Percentiles rank a stretch among this genome's conserved stretches.
Evolutionary conservation across 2,797 vertebrate species (phyloP).

Genomic region (Takifugu rubripes): DNA sequence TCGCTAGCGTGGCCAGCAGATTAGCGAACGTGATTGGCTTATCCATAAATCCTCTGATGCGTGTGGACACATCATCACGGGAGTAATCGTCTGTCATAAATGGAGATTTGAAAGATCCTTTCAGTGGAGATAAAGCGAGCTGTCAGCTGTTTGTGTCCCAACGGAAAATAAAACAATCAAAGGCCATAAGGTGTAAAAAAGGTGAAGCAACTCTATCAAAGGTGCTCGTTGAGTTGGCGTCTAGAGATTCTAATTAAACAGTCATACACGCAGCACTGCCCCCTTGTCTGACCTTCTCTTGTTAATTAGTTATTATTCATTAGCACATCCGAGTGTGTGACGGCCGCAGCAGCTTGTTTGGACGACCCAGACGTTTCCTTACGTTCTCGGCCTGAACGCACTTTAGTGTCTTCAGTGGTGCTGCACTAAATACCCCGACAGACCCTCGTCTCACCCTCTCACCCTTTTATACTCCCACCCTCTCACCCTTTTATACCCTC

Average conservation of each 20-base stretch:
- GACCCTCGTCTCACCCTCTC: too few relatives aligned
- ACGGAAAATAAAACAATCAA: background rate
- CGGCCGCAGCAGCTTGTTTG: conserved; percentile 1
- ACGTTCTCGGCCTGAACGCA: too few relatives aligned
- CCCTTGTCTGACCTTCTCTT: background rate
- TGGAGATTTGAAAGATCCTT: conserved; percentile 1
- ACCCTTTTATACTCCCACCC: too few relatives aligned
- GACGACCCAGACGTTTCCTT: too few relatives aligned
- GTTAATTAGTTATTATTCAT: conserved; percentile 19
- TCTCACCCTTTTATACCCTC: too few relatives aligned
- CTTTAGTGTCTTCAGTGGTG: too few relatives aligned
- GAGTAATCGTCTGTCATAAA: conserved; percentile 31
- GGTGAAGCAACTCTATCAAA: conserved; percentile 2
- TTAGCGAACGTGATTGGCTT: conserved; percentile 30
- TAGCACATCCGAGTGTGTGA: conserved; percentile 12
- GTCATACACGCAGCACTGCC: conserved; percentile 11
- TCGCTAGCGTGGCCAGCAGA: conserved; percentile 16
- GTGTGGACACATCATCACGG: conserved; percentile 15
- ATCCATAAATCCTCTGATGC: conserved; percentile 18
- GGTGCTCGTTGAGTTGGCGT: background rate
- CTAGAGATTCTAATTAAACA: conserved; percentile 1
- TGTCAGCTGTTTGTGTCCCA: background rate
- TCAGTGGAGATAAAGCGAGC: conserved; percentile 5
- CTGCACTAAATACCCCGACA: too few relatives aligned
- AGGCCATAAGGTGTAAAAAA: background rate